Base-by-base conservation (phyloP, 2,888 invertebrate species). In the Agrotis puta region DNA sequence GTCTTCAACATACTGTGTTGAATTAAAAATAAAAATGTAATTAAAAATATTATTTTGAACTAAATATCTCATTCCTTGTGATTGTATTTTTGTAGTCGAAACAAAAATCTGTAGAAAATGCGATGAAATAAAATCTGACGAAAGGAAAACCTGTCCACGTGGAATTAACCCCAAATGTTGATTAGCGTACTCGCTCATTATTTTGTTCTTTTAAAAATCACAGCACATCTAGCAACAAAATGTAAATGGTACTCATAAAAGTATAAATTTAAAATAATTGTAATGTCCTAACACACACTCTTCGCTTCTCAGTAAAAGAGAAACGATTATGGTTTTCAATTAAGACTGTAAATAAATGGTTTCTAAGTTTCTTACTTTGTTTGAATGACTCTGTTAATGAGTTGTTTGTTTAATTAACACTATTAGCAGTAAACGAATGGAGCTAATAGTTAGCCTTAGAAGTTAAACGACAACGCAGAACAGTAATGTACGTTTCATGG, bases 361-460 rank as follows among this genome's bases (percentile, higher is more conserved):
- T 76, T 62, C 45, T 68, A 54, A 51, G 63, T 59, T 20, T 33
- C 62, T 70, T 50, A 64, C 68, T 68, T 56, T 67, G 47, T 70
- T 62, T 57, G 39, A 73, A 43, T 53, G 69, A 27, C 66, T 73
- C 84, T 84, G 74, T 81, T 64, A 51, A 69, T 72, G 63, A 69
- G 57, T 33, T 50, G 47, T 63, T 74, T 51, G 62, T 33, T 68
- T 77, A 75, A 84, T 81, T 73, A 74, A 66, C 72, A 67, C 62
- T 70, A 66, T 83, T 81, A 65, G 54, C 45, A n/a, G 56, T 48
- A 33, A 65, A 62, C 24, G 47, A 76, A 69, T 80, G 63, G 22
- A 74, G 69, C 64, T 77, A 73, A 68, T 77, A 48, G 39, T 54
- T 45, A 18, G 27, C 27, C 39, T 39, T 39, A 39, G 39, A 18